Conservation (phyloP, 2,888 invertebrate genomes). For the Auanema sp. region DNA sequence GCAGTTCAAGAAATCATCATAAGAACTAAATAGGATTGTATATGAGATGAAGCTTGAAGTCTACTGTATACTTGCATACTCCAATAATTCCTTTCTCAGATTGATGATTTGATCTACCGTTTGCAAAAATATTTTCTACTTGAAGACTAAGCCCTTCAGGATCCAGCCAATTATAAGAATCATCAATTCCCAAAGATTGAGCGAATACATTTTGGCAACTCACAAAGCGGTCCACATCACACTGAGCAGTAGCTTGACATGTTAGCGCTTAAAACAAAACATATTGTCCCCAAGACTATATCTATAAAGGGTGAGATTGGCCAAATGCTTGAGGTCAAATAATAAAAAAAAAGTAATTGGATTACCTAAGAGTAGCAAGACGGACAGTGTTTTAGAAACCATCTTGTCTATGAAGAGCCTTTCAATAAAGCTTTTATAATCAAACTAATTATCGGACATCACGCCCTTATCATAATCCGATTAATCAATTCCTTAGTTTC, state of each 20-base stretch:
- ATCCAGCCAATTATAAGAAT: slow-evolving; percentile 28
- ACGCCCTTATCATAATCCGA: no score
- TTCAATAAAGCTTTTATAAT: no score
- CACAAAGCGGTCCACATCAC: slow-evolving; percentile 25
- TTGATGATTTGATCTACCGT: slow-evolving; percentile 19
- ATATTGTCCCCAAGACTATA: neutral
- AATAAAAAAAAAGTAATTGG: no score
- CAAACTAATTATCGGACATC: no score
- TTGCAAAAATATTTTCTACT: slow-evolving; percentile 40
- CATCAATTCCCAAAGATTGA: slow-evolving; percentile 26
- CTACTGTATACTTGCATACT: slow-evolving; percentile 42
- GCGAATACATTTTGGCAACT: slow-evolving; percentile 30
- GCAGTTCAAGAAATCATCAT: slow-evolving; percentile 36
- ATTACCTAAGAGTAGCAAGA: no score
- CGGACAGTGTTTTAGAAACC: no score
- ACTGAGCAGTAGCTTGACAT: slow-evolving; percentile 10
- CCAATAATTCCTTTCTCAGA: slow-evolving; percentile 27
- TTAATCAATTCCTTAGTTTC: no score
- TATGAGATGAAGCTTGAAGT: neutral
- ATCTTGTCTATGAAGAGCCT: no score
- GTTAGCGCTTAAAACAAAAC: neutral
- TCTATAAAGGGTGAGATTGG: neutral
- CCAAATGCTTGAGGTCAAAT: no score
- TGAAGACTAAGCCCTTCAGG: slow-evolving; percentile 34
- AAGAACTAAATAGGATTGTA: no score